Evolutionary conservation across 2,113 vertebrate genomes (phyloP), one percentile per base, ranked within the genome.

Genomic region (Saccopteryx leptura): DNA sequence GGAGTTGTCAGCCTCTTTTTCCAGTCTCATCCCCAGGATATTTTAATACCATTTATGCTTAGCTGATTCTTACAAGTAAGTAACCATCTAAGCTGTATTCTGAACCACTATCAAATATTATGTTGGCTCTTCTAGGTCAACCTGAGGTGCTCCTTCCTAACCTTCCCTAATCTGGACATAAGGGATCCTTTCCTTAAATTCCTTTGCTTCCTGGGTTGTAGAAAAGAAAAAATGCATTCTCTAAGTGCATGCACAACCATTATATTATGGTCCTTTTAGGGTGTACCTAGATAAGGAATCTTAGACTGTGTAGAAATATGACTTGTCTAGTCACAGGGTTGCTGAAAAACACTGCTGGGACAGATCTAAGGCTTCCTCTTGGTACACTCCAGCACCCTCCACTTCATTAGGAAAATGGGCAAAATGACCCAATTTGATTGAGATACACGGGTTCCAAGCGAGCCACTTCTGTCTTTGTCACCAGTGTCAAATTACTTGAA

Each of bases 31-130:
- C 23, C 33, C 33, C 39, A 26, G 24, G 14, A 28, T 26, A 63
- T 82, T 28, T 82, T 61, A 81, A 33, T 13, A 14, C 48, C 28
- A n/a, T 81, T 82, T 79, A 72, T 79, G 48, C 69, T 31, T 13
- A 69, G 54, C 63, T 95, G 14, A 87, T 58, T 31, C 4, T 96
- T 33, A 93, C 33, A 93, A 90, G 66, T 54, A 84, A 71, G 26
- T 95, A 68, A 74, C 50, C 74, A 74, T 78, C 28, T 74, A 79
- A 80, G 52, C 56, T 78, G 21, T 12, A 78, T 76, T 84, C 60
- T 91, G 78, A 79, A 58, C 21, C 69, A 71, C 52, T 13, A 78
- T 82, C 58, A 80, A 50, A 84, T 83, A 33, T 78, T 79, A 93
- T 33, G 23, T 39, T 63, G 54, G 63, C 19, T 78, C 19, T 88